A percentile compares a stretch with the other conserved stretches of the same genome.
Conservation (phyloP, 2,797 vertebrate genomes). For the Anas capensis region DNA sequence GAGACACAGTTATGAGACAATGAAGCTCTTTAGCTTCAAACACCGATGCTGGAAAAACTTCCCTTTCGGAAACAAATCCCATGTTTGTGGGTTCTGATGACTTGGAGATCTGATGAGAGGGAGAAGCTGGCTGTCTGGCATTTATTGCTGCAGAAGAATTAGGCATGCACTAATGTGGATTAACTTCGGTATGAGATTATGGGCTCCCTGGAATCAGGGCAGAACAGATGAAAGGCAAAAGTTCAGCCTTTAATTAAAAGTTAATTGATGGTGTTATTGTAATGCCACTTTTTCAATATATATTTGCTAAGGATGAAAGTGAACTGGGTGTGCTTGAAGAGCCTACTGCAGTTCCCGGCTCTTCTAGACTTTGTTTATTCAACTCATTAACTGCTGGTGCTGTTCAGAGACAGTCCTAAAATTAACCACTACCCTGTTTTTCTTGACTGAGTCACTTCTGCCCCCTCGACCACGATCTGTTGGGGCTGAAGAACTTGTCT, state of each 20-base stretch:
- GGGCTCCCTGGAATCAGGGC: constrained; percentile 31
- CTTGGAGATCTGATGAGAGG: neutral
- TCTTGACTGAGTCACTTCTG: constrained; percentile 18
- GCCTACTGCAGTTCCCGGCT: neutral
- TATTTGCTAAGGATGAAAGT: constrained; percentile 46
- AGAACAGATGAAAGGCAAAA: constrained; percentile 57
- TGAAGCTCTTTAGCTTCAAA: constrained; percentile 7
- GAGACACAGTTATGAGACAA: neutral
- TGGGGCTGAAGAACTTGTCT: neutral
- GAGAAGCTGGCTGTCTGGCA: neutral
- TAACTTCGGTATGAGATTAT: neutral
- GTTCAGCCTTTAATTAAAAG: constrained; percentile 68
- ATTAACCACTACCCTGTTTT: constrained; percentile 33
- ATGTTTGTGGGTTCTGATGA: neutral
- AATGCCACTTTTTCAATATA: constrained; percentile 39
- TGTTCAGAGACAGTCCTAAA: constrained; percentile 1
- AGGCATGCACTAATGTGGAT: neutral
- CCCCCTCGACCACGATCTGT: neutral
- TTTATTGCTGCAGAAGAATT: constrained; percentile 51
- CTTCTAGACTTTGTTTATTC: constrained; percentile 35
- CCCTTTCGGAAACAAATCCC: constrained; percentile 21
- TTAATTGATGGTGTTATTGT: constrained; percentile 54
- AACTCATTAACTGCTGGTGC: neutral
- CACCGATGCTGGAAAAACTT: neutral
- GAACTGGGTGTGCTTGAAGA: constrained; percentile 37